Evolutionary conservation across 2,888 invertebrate species (phyloP).

Genomic region (Sarcophaga caerulescens): DNA sequence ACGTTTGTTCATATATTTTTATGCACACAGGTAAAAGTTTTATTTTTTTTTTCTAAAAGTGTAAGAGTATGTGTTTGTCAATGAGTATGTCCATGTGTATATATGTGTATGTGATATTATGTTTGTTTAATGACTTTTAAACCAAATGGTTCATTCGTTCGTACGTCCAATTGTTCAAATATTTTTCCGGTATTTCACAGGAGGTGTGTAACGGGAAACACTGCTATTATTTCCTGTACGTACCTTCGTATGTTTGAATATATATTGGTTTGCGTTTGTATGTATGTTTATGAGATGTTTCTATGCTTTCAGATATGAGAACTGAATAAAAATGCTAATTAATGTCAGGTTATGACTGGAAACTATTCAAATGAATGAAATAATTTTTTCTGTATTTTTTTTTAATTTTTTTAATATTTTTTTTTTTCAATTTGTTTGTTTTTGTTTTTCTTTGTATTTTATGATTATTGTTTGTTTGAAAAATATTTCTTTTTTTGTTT

Average conservation of each 20-base stretch:
- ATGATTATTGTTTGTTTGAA: no score
- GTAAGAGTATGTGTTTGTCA: no score
- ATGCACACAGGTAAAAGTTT: no score
- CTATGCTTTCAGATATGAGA: not conserved
- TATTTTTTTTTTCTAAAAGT: no score
- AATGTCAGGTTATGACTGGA: slow-evolving; percentile 51
- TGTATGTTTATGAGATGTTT: not conserved
- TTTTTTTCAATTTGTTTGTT: slow-evolving; percentile 25
- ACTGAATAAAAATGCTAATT: slow-evolving; percentile 58
- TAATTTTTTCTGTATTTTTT: not conserved
- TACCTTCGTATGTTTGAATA: not conserved
- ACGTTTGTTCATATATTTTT: no score
- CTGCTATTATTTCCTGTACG: slow-evolving; percentile 17
- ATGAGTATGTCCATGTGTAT: not conserved
- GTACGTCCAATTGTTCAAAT: slow-evolving; percentile 54
- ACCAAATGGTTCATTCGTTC: slow-evolving; percentile 40
- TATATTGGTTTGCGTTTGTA: not conserved
- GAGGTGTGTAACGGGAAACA: slow-evolving; percentile 37
- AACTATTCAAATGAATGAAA: slow-evolving; percentile 40
- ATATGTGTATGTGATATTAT: not conserved
- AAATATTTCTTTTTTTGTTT: no score
- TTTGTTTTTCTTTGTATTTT: no score
- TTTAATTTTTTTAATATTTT: not conserved
- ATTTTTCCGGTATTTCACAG: slow-evolving; percentile 53
- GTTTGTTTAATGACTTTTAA: slow-evolving; percentile 42